Evolutionary conservation across 2,888 invertebrate genomes (phyloP).

Genomic region (Aspidiotus destructor): DNA sequence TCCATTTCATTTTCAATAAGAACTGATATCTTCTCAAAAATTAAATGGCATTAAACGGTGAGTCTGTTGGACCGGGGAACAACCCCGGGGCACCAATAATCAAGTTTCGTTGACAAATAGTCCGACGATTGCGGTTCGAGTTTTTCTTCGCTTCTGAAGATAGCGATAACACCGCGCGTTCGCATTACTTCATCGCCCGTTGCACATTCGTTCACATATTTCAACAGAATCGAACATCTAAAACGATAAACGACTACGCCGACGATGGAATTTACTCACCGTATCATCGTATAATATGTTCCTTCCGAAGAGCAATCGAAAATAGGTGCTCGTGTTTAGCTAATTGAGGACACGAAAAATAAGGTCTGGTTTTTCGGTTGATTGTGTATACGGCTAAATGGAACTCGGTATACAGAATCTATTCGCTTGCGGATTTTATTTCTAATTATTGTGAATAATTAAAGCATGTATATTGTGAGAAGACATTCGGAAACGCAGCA

Average conservation of each 20-base stretch:
- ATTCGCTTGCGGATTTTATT: no score
- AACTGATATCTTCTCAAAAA: constrained; percentile 29
- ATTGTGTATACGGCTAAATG: no score
- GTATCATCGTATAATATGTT: neutral
- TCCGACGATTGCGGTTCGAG: constrained; percentile 19
- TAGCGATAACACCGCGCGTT: constrained; percentile 19
- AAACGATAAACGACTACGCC: neutral
- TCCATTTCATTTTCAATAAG: constrained; percentile 31
- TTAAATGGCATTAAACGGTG: constrained; percentile 31
- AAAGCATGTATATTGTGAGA: no score
- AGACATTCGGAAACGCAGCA: no score
- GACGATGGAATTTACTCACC: neutral
- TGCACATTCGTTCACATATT: neutral
- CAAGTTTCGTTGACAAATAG: constrained; percentile 32
- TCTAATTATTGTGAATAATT: no score
- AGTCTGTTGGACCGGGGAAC: constrained; percentile 6
- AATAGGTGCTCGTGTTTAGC: neutral
- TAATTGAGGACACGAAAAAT: constrained; percentile 2
- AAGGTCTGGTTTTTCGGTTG: no score
- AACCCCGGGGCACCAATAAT: constrained; percentile 25
- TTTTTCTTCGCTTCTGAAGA: constrained; percentile 20
- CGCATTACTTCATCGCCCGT: constrained; percentile 4
- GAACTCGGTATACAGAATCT: no score
- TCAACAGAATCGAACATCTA: neutral
- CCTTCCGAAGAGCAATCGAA: neutral